These are phyloP conservation scores for Hiodon tergisus DNA, from an alignment of 2,113 vertebrate species.

Conservation along the genomic window DNA sequence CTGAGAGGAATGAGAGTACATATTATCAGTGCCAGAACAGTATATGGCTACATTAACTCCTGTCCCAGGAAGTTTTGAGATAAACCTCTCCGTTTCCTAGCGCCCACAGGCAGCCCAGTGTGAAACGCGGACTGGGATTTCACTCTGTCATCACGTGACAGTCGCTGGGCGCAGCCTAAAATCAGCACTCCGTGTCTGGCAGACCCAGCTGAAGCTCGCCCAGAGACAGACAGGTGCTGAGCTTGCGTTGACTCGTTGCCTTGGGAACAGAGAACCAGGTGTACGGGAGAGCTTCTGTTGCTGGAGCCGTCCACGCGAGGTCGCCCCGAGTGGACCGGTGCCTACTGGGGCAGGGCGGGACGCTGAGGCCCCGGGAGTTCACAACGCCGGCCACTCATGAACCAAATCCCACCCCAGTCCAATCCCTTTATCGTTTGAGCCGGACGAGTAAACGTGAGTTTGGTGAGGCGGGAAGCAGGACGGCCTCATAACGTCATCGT, in stretches of 20 bases:
- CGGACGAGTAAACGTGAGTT: not conserved
- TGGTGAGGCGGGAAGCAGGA: not conserved
- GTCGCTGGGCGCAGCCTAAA: too few relatives aligned
- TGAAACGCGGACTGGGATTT: too few relatives aligned
- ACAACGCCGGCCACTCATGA: not conserved
- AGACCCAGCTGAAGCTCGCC: not conserved
- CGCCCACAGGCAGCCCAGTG: too few relatives aligned
- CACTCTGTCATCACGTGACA: not conserved
- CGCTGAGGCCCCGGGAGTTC: too few relatives aligned
- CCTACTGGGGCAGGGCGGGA: too few relatives aligned
- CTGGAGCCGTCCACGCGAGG: too few relatives aligned
- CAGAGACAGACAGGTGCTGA: too few relatives aligned
- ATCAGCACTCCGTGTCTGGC: not conserved
- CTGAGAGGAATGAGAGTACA: slow-evolving; percentile 15
- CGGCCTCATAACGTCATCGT: not conserved
- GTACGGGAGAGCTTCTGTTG: too few relatives aligned
- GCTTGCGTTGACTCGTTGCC: too few relatives aligned
- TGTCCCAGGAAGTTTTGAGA: slow-evolving; percentile 12
- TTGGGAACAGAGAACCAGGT: too few relatives aligned
- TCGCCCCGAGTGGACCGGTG: too few relatives aligned
- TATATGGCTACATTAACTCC: slow-evolving; percentile 28
- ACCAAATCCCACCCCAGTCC: slow-evolving; percentile 3
- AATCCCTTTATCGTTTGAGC: not conserved
- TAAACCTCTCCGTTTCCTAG: not conserved
- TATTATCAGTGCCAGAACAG: slow-evolving; percentile 21